These are phyloP conservation scores for Drosophila repletoides DNA, from an alignment of 1,140 invertebrate species.

Conservation along the genomic window DNA sequence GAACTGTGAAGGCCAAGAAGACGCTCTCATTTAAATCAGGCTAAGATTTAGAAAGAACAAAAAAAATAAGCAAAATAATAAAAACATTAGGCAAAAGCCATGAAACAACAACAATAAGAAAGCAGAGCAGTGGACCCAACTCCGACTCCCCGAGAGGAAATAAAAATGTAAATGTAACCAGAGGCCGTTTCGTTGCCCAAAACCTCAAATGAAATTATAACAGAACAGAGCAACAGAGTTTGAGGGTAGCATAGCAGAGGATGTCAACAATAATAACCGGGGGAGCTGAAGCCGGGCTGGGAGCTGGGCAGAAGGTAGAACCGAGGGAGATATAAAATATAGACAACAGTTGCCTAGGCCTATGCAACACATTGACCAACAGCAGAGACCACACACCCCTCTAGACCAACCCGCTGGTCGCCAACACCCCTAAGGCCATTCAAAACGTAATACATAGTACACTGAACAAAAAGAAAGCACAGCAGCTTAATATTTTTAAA, in stretches of 20 bases:
- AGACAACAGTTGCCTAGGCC: background rate
- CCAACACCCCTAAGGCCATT: too few relatives aligned
- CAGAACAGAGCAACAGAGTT: constrained; percentile 8
- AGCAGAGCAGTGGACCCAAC: background rate
- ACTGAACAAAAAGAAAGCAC: too few relatives aligned
- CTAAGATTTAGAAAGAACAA: constrained; percentile 15
- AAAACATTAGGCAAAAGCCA: constrained; percentile 52
- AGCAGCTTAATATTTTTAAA: too few relatives aligned
- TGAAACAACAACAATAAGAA: constrained; percentile 44
- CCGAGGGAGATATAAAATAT: constrained; percentile 34
- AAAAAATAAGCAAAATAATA: constrained; percentile 29
- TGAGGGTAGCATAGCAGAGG: background rate
- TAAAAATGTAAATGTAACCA: constrained; percentile 77
- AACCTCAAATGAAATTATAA: constrained; percentile 74
- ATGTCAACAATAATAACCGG: constrained; percentile 31
- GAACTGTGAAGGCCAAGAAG: constrained; percentile 1
- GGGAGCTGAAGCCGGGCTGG: too few relatives aligned
- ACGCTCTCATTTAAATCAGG: constrained; percentile 40
- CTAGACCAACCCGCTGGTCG: too few relatives aligned
- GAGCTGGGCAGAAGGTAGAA: background rate
- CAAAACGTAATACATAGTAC: background rate
- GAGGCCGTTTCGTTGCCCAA: constrained; percentile 37
- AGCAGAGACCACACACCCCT: too few relatives aligned
- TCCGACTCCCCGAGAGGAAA: constrained; percentile 50
- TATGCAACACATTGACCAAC: constrained; percentile 19